A percentile compares a stretch with the other conserved stretches of the same genome.
Conservation (phyloP, 2,797 vertebrate species). For the Anniella stebbinsi region DNA sequence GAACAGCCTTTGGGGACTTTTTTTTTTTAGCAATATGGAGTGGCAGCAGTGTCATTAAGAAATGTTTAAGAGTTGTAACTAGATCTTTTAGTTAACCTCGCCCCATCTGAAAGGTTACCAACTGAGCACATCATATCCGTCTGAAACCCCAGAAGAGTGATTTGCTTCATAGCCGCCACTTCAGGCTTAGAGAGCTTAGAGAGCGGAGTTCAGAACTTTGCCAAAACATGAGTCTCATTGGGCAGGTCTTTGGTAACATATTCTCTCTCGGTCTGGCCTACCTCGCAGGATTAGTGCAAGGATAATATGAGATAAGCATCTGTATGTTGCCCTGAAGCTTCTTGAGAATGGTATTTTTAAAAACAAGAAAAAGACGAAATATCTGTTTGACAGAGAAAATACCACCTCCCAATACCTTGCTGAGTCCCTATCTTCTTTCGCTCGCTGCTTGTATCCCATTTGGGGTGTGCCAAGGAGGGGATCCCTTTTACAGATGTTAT, state of each 20-base stretch:
- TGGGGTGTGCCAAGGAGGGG: no score
- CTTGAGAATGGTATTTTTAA: background rate
- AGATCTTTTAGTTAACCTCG: conserved; percentile 74
- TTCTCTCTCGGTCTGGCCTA: background rate
- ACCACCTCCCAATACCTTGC: background rate
- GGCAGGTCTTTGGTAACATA: background rate
- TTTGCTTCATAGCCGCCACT: background rate
- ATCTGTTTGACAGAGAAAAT: background rate
- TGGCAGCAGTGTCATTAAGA: conserved; percentile 83
- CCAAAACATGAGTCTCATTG: background rate
- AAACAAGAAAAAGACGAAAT: background rate
- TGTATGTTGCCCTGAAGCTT: background rate
- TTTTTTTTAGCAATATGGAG: conserved; percentile 75
- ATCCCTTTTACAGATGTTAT: no score
- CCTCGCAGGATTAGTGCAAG: background rate
- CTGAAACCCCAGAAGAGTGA: background rate
- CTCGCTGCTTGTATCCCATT: no score
- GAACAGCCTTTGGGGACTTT: conserved; percentile 76
- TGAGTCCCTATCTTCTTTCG: no score
- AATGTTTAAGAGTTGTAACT: conserved; percentile 89
- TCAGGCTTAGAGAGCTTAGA: conserved; percentile 13
- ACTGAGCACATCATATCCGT: background rate
- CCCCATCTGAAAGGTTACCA: conserved; percentile 18
- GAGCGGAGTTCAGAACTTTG: background rate
- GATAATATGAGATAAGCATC: background rate